Percentiles rank a stretch among this genome's conserved stretches.
Evolutionary conservation across 2,888 invertebrate genomes (phyloP).

Genomic region (Drosophila ustulata): DNA sequence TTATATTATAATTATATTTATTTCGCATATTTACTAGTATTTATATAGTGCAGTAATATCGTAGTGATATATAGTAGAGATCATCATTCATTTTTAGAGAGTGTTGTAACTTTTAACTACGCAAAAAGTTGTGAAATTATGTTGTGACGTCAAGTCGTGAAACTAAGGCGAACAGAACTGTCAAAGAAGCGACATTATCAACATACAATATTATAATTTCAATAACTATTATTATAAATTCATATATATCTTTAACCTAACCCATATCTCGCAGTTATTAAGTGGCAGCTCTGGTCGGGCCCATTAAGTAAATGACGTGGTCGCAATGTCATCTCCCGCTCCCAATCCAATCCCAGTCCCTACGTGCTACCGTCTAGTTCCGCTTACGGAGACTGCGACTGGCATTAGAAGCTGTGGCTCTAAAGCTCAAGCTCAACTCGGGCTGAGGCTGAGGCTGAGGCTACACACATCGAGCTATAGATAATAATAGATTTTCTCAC

Average conservation of each 20-base stretch:
- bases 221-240: too few relatives aligned
- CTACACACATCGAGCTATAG: constrained; percentile 68
- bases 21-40: too few relatives aligned
- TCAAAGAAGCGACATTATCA: too few relatives aligned
- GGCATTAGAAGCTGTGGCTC: constrained; percentile 54
- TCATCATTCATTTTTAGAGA: too few relatives aligned
- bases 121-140: too few relatives aligned
- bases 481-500: constrained; percentile 82
- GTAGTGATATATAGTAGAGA: too few relatives aligned
- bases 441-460: constrained; percentile 38
- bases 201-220: too few relatives aligned
- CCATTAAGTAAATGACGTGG: constrained; percentile 69
- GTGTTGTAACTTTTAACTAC: too few relatives aligned
- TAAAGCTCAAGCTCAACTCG: constrained; percentile 27
- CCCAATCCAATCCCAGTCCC: constrained; percentile 57
- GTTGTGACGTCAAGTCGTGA: too few relatives aligned
- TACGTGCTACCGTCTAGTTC: constrained; percentile 73
- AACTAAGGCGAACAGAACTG: too few relatives aligned
- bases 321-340: constrained; percentile 53
- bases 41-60: too few relatives aligned
- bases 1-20: too few relatives aligned
- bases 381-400: constrained; percentile 60
- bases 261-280: constrained; percentile 19
- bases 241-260: constrained; percentile 8
- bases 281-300: constrained; percentile 37